phyloP scores from a whole-genome alignment of 2,797 vertebrate genomes.

The Chrosomus eos region DNA sequence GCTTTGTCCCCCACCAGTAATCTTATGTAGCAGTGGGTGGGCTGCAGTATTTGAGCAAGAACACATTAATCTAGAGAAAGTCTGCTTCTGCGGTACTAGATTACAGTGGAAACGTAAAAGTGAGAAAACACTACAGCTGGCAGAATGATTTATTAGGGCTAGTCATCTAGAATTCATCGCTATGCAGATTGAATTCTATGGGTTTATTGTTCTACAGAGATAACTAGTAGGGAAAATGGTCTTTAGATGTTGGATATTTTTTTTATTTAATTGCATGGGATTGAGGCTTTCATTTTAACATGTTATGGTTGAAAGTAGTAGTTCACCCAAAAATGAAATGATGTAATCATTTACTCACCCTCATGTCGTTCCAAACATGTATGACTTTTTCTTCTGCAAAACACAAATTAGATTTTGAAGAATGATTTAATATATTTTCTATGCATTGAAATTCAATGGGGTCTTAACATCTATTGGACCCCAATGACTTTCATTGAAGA shows the following conservation, averaged over 20 bases:
- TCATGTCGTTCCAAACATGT: not conserved
- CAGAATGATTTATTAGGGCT: slow-evolving; percentile 35
- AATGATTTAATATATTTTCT: not conserved
- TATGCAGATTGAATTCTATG: not conserved
- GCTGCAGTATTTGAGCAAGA: slow-evolving; percentile 49
- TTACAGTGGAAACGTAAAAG: slow-evolving; percentile 39
- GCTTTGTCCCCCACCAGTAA: slow-evolving; percentile 53
- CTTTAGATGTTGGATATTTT: not conserved
- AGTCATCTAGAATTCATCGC: slow-evolving; percentile 40
- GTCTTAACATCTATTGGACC: not conserved
- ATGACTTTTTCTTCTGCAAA: too few relatives aligned
- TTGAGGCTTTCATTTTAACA: not conserved
- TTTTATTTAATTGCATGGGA: slow-evolving; percentile 8
- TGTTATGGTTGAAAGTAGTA: not conserved
- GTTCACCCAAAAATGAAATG: not conserved
- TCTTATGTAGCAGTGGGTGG: slow-evolving; percentile 52
- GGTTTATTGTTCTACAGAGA: slow-evolving; percentile 8
- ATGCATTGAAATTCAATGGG: not conserved
- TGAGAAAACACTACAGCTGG: slow-evolving; percentile 27
- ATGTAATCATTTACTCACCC: not conserved
- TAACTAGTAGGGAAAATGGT: not conserved
- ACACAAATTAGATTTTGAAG: not conserved
- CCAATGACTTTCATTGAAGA: not conserved
- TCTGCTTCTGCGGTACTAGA: slow-evolving; percentile 16
- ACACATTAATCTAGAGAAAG: slow-evolving; percentile 29